Conservation (phyloP, 2,888 invertebrate genomes). For the Meloe dianella region DNA sequence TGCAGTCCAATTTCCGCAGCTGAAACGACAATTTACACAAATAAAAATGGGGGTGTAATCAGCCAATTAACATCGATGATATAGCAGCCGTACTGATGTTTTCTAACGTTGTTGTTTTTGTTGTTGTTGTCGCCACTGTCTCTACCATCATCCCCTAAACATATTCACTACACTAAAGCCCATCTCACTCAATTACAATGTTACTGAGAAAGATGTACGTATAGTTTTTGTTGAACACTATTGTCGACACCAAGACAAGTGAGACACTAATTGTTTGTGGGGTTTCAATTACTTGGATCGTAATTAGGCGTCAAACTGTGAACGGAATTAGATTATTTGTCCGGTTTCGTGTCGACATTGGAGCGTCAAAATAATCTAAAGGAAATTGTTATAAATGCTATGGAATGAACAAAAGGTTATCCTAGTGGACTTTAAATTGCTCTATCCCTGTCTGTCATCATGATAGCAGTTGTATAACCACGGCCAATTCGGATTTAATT, state of each 20-base stretch:
- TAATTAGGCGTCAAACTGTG: constrained; percentile 60
- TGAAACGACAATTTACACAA: constrained; percentile 24
- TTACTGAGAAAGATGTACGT: constrained; percentile 15
- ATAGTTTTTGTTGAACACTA: constrained; percentile 44
- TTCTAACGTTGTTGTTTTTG: no score
- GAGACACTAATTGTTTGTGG: constrained; percentile 59
- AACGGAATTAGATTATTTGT: constrained; percentile 59
- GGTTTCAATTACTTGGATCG: constrained; percentile 58
- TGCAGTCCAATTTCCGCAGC: constrained; percentile 24
- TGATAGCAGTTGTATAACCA: neutral
- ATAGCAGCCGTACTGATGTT: constrained; percentile 32
- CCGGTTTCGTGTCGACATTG: constrained; percentile 46
- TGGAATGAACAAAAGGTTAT: constrained; percentile 15
- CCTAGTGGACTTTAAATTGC: constrained; percentile 15
- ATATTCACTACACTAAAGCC: neutral
- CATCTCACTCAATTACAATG: neutral
- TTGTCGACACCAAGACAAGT: constrained; percentile 56
- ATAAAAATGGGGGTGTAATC: constrained; percentile 33
- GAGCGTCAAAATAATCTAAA: constrained; percentile 41
- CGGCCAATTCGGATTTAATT: constrained; percentile 17
- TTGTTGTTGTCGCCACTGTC: neutral
- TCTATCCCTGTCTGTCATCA: neutral
- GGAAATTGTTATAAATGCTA: constrained; percentile 40
- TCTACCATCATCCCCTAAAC: neutral
- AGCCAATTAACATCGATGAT: constrained; percentile 39